A percentile compares a stretch with the other conserved stretches of the same genome.
phyloP scores from a whole-genome alignment of 2,797 vertebrate genomes.

The Catamblyrhynchus diadema region DNA sequence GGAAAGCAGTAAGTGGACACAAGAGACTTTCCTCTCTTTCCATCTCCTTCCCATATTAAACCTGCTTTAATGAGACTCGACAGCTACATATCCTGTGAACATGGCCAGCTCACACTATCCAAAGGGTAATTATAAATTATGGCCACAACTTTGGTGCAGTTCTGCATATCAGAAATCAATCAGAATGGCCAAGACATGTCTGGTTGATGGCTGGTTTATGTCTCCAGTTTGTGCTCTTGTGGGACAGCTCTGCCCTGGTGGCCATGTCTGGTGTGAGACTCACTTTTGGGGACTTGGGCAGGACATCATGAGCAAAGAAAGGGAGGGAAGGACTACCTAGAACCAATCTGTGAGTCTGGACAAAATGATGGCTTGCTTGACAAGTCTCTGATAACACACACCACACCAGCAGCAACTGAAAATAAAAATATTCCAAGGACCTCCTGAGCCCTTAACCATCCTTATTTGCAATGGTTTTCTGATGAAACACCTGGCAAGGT shows the following conservation, averaged over 20 bases:
- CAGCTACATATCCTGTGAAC: background rate
- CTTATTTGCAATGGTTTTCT: background rate
- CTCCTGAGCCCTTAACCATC: background rate
- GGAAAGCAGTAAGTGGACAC: background rate
- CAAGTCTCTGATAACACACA: background rate
- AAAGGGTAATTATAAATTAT: background rate
- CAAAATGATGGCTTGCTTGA: background rate
- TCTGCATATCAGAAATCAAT: background rate
- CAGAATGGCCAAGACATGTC: background rate
- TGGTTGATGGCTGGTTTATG: background rate
- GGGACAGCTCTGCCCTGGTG: background rate
- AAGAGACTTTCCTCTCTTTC: background rate
- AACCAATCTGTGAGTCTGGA: background rate
- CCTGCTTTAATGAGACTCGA: background rate
- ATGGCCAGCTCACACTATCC: background rate
- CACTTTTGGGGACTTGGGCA: background rate
- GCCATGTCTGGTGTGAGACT: background rate
- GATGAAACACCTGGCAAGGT: background rate
- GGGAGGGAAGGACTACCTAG: background rate
- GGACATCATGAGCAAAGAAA: background rate
- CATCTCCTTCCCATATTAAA: background rate
- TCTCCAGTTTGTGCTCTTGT: background rate
- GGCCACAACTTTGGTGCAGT: background rate
- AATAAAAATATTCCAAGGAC: background rate
- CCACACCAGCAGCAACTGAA: background rate